Conservation (phyloP, 2,797 vertebrate species). For the Sorex maritimensis region DNA sequence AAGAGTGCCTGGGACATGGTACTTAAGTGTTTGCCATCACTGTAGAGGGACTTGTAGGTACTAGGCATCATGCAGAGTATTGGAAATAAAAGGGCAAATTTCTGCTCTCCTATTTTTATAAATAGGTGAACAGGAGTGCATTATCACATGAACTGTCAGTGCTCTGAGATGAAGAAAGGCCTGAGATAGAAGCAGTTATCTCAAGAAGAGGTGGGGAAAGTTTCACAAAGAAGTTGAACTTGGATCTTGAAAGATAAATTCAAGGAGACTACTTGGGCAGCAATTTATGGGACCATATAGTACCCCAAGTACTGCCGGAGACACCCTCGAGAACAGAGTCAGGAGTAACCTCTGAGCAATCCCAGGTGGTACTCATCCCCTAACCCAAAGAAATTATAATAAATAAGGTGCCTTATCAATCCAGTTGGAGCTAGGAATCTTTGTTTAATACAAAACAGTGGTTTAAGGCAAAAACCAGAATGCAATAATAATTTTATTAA, state of each 20-base stretch:
- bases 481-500: not conserved
- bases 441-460: slow-evolving; percentile 23
- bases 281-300: too few relatives aligned
- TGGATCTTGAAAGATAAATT: slow-evolving; percentile 18
- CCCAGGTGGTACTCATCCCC: too few relatives aligned
- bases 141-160: not conserved
- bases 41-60: not conserved
- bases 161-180: not conserved
- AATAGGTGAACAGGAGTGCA: slow-evolving; percentile 9
- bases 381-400: slow-evolving; percentile 3
- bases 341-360: not conserved
- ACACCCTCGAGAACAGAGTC: not conserved
- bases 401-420: not conserved
- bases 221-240: not conserved
- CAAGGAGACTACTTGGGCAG: not conserved
- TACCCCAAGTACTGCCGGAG: too few relatives aligned
- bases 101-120: not conserved
- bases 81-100: not conserved
- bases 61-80: not conserved
- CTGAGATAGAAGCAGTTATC: not conserved
- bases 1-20: not conserved
- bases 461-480: slow-evolving; percentile 33
- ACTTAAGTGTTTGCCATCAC: not conserved
- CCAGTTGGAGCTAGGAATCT: not conserved
- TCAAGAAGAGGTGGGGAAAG: slow-evolving; percentile 3